A percentile compares a stretch with the other conserved stretches of the same genome.
These are phyloP conservation scores for Brachynemurus nebulosus DNA, from an alignment of 2,888 invertebrate species.

Conservation along the genomic window DNA sequence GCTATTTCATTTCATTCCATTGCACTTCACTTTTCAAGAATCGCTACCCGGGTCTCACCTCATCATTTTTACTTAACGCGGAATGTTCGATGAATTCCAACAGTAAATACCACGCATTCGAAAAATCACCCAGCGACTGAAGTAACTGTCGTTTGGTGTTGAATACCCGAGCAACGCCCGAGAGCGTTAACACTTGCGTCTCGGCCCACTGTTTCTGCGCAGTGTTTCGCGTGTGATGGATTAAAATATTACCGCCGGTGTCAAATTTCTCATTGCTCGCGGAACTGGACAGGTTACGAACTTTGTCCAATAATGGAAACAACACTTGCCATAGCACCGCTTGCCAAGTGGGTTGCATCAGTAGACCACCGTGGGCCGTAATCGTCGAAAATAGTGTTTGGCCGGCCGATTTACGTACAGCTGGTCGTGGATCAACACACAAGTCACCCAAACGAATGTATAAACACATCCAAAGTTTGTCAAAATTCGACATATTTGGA, in stretches of 20 bases:
- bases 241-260: slow-evolving; percentile 84
- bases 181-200: slow-evolving; percentile 82
- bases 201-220: slow-evolving; percentile 99
- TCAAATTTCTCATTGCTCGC: slow-evolving; percentile 72
- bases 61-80: slow-evolving; percentile 83
- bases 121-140: slow-evolving; percentile 77
- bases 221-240: slow-evolving; percentile 96
- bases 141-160: slow-evolving; percentile 80
- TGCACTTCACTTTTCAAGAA: too few relatives aligned
- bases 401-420: slow-evolving; percentile 91
- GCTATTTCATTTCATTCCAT: too few relatives aligned
- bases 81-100: slow-evolving; percentile 90
- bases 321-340: slow-evolving; percentile 90
- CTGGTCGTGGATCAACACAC: slow-evolving; percentile 90
- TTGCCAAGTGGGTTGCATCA: slow-evolving; percentile 84
- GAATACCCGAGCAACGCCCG: slow-evolving; percentile 85
- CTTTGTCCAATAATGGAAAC: slow-evolving; percentile 89
- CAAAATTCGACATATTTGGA: slow-evolving; percentile 74
- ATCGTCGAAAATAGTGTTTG: slow-evolving; percentile 97
- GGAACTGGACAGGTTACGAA: slow-evolving; percentile 56
- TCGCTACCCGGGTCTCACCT: too few relatives aligned
- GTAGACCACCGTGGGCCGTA: slow-evolving; percentile 82
- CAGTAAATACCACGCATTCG: slow-evolving; percentile 83
- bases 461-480: slow-evolving; percentile 92
- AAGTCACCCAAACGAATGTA: slow-evolving; percentile 76